A percentile compares a stretch with the other conserved stretches of the same genome.
Conservation (phyloP, 2,113 vertebrate species). For the Spilogale gracilis region DNA sequence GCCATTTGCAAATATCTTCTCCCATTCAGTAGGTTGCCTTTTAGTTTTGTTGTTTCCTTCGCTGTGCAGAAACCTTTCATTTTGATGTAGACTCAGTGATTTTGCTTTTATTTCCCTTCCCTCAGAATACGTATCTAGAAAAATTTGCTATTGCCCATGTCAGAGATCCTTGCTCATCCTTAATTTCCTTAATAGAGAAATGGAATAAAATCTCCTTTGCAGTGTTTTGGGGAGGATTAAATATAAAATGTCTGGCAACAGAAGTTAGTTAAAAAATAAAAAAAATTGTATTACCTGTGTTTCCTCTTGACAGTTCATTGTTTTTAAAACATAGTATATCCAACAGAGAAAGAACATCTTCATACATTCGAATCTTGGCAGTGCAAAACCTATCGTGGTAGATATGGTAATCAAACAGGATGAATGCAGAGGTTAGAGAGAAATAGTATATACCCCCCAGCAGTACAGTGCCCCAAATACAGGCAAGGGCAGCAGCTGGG, state of each 20-base stretch:
- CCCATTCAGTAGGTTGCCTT: neutral
- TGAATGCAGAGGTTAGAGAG: neutral
- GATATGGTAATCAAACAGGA: neutral
- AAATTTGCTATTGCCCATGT: neutral
- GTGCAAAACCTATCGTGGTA: neutral
- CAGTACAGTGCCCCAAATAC: accelerated
- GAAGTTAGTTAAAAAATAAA: neutral
- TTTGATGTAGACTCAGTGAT: neutral
- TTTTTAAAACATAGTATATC: neutral
- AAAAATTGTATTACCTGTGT: neutral
- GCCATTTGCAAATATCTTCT: too few relatives aligned
- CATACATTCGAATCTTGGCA: neutral
- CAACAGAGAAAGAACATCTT: neutral
- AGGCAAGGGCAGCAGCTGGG: neutral
- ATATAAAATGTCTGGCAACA: neutral
- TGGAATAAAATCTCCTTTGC: constrained; percentile 30
- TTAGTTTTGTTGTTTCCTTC: neutral
- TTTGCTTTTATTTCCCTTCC: neutral
- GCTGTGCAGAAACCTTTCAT: neutral
- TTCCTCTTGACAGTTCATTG: neutral
- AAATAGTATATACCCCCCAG: neutral
- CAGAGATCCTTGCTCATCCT: neutral
- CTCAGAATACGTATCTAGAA: neutral
- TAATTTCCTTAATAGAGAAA: neutral
- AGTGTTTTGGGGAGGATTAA: neutral